phyloP scores from a whole-genome alignment of 2,888 invertebrate species.

The Sipunculus nudus region DNA sequence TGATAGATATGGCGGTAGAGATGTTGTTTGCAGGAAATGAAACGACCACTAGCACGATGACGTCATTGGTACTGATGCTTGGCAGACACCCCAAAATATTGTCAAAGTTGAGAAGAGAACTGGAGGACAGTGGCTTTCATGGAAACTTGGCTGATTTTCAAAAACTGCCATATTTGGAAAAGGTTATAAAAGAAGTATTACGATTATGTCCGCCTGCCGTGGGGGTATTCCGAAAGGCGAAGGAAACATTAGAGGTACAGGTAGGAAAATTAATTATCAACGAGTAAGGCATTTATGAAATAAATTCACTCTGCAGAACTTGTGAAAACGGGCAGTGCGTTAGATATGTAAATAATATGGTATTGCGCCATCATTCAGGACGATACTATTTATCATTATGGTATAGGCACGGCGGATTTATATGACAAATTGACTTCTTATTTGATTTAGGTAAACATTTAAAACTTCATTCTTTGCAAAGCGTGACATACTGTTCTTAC shows the following conservation, averaged over 20 bases:
- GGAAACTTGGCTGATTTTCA: background rate
- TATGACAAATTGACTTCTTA: too few species aligned
- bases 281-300: too few species aligned
- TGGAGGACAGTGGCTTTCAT: background rate
- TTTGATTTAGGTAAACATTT: too few species aligned
- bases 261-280: conserved; percentile 21
- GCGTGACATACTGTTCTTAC: too few species aligned
- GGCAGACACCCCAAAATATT: background rate
- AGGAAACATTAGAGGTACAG: conserved; percentile 36
- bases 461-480: too few species aligned
- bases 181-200: conserved; percentile 38
- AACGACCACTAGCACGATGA: conserved; percentile 9
- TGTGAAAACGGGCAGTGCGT: too few species aligned
- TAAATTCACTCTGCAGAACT: too few species aligned
- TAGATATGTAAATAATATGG: too few species aligned
- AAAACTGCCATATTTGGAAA: conserved; percentile 21
- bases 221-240: conserved; percentile 35
- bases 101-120: conserved; percentile 9
- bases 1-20: conserved; percentile 6
- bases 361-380: too few species aligned
- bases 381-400: too few species aligned
- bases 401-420: too few species aligned
- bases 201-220: conserved; percentile 39
- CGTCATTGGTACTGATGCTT: conserved; percentile 13
- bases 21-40: conserved; percentile 10